Percentiles rank a stretch among this genome's conserved stretches.
Conservation (phyloP, 2,888 invertebrate species). For the Selenia dentaria region DNA sequence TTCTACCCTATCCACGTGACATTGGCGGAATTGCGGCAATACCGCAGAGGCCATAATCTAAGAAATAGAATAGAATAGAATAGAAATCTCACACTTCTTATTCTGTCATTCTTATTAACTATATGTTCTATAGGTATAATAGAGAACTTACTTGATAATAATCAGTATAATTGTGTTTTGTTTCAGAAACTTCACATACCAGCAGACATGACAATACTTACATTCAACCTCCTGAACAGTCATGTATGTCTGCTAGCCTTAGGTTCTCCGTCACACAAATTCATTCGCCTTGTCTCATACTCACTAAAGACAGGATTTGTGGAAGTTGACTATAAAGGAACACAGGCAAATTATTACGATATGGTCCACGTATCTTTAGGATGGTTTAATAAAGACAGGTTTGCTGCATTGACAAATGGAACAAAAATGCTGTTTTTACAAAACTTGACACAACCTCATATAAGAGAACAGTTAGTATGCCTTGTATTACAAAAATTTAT, state of each 20-base stretch:
- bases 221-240: conserved; percentile 67
- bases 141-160: too few species aligned
- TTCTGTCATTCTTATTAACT: too few species aligned
- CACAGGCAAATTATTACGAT: conserved; percentile 36
- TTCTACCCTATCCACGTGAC: too few species aligned
- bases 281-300: conserved; percentile 48
- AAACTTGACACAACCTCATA: conserved; percentile 60
- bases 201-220: conserved; percentile 46
- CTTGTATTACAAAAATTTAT: too few species aligned
- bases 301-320: conserved; percentile 59
- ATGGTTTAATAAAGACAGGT: conserved; percentile 61
- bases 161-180: too few species aligned
- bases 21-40: too few species aligned
- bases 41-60: too few species aligned
- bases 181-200: conserved; percentile 63
- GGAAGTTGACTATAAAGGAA: conserved; percentile 15
- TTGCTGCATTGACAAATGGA: conserved; percentile 71
- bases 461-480: conserved; percentile 53
- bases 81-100: too few species aligned
- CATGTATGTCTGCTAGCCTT: conserved; percentile 65
- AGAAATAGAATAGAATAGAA: too few species aligned
- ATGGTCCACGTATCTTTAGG: conserved; percentile 67
- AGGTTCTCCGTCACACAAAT: conserved; percentile 22
- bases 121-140: too few species aligned
- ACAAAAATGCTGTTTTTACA: conserved; percentile 63